Evolutionary conservation across 2,888 invertebrate species (phyloP).

Genomic region (Spilarctia lutea): DNA sequence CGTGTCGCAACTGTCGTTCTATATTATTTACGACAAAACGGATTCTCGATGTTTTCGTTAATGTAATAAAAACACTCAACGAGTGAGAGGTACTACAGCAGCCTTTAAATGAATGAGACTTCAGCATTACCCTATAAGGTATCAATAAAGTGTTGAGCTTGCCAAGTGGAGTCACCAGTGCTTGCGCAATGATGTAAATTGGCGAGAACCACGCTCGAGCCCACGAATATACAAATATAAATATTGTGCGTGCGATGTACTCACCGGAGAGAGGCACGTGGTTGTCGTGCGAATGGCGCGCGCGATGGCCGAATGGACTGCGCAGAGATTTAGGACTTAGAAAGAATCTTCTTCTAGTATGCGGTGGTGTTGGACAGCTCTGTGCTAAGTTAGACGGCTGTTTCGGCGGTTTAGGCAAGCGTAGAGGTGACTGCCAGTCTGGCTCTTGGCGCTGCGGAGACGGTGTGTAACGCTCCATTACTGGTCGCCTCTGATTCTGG

Average conservation of each 20-base stretch:
- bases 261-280: conserved; percentile 91
- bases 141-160: conserved; percentile 71
- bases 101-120: conserved; percentile 69
- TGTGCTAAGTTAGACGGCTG: conserved; percentile 85
- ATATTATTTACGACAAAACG: conserved; percentile 71
- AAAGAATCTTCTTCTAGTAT: conserved; percentile 92
- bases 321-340: conserved; percentile 93
- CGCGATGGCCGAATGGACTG: conserved; percentile 90
- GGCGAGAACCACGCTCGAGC: conserved; percentile 60
- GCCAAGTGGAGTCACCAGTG: conserved; percentile 20
- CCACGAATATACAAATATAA: conserved; percentile 48
- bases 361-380: conserved; percentile 94
- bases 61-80: conserved; percentile 55
- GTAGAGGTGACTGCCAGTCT: conserved; percentile 84
- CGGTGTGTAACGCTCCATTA: conserved; percentile 80
- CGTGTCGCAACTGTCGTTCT: conserved; percentile 79
- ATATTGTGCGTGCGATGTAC: conserved; percentile 56
- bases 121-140: conserved; percentile 64
- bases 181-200: conserved; percentile 73
- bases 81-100: conserved; percentile 63
- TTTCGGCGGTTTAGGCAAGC: conserved; percentile 88
- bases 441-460: conserved; percentile 77
- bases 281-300: conserved; percentile 85
- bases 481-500: conserved; percentile 73
- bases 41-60: conserved; percentile 66